A percentile compares a stretch with the other conserved stretches of the same genome.
These are phyloP conservation scores for Calephelis nemesis DNA, from an alignment of 1,140 invertebrate species.

Conservation along the genomic window DNA sequence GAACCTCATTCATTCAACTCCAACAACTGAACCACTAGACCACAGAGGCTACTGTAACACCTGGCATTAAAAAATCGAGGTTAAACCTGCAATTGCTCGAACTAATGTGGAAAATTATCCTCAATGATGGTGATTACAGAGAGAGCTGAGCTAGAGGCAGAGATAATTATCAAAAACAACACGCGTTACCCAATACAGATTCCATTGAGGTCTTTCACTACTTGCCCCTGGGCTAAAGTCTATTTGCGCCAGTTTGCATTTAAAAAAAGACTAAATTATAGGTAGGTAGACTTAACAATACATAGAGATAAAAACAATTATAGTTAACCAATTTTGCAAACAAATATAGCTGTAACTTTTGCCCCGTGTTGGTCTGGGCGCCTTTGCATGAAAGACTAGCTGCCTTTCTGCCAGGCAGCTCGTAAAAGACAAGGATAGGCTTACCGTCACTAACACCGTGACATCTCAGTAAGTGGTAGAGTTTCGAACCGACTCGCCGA, in stretches of 20 bases:
- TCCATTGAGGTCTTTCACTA: not conserved
- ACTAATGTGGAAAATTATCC: conserved; percentile 36
- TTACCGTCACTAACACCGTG: too few species aligned
- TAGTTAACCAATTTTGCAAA: too few species aligned
- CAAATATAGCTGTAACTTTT: too few species aligned
- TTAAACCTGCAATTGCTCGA: conserved; percentile 31
- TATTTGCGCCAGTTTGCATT: not conserved
- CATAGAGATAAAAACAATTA: too few species aligned
- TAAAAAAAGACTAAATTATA: conserved; percentile 2
- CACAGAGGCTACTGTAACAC: conserved; percentile 4
- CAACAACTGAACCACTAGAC: not conserved
- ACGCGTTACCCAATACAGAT: conserved; percentile 25
- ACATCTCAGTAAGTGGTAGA: too few species aligned
- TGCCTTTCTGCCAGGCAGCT: too few species aligned
- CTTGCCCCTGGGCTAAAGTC: not conserved
- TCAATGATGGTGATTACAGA: conserved; percentile 32
- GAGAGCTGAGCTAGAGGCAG: conserved; percentile 15
- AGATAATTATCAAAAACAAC: conserved; percentile 35
- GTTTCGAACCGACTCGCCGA: too few species aligned
- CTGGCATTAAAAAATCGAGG: conserved; percentile 27
- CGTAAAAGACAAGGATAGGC: too few species aligned
- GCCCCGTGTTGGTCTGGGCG: too few species aligned
- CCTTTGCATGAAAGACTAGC: too few species aligned
- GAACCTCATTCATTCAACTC: not conserved
- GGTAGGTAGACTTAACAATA: not conserved